Evolutionary conservation across 2,113 vertebrate species (phyloP), one percentile per base, ranked within the genome.

Genomic region (Rhineura floridana): DNA sequence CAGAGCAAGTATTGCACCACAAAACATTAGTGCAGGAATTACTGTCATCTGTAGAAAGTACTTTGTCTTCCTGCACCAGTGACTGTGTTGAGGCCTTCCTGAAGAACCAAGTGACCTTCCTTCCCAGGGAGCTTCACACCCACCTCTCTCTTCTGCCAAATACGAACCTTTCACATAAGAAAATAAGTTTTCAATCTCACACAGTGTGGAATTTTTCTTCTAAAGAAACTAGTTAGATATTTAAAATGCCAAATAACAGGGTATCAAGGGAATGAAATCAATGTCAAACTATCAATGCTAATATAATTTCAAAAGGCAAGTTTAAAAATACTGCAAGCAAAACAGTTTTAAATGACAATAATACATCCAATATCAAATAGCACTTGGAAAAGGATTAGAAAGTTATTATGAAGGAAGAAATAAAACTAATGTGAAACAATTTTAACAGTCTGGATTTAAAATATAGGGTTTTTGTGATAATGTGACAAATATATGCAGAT

Each of bases 271-370:
- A 94, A 92, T 87, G 88, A 92, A 90, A 87, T 89, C 86, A 92
- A 72, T 91, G 94, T 93, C 59, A 88, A 95, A 92, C 90, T 85
- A 92, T 87, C 91, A 95, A 72, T 44, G 10, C 42, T 90, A 92
- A 83, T 86, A 93, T 73, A 87, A 86, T 44, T 17, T 33, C 86
- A 70, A 90, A 75, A 95, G 79, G 87, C 87, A 93, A 76, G 55
- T 62, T 55, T 77, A 83, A 86, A 83, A 86, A 78, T n/a, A 88
- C 90, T 84, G 86, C 88, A 95, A 95, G 92, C 87, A 93, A 94
- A 94, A 73, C 84, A 0, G 1, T 44, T 93, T 91, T 89, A 69
- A 88, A 62, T 15, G 82, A 82, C 77, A 87, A 88, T 90, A 92
- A 92, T 70, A 95, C 48, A 94, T 59, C 88, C 89, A 21, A 89